Evolutionary conservation across 2,888 invertebrate genomes (phyloP).

Genomic region (Minunthozetes semirufus): DNA sequence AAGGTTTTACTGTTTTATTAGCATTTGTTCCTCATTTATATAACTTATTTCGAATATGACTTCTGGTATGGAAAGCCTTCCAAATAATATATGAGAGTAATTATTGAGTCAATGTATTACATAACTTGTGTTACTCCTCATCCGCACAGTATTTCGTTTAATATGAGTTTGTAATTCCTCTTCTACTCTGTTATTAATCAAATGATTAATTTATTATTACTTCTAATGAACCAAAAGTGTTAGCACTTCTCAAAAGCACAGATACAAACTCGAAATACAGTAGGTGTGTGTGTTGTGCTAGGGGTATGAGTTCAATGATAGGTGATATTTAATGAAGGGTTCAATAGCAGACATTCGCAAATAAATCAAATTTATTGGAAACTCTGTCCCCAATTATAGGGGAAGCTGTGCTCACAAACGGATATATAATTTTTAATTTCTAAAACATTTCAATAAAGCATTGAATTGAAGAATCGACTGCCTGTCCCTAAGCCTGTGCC

Average conservation of each 20-base stretch:
- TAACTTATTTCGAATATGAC: no score
- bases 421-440: neutral
- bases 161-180: neutral
- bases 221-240: neutral
- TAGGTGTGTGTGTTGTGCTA: neutral
- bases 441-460: neutral
- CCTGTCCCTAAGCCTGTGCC: no score
- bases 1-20: no score
- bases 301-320: neutral
- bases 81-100: no score
- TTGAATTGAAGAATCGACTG: neutral
- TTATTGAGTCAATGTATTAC: no score
- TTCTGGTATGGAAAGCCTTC: no score
- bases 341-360: neutral
- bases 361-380: neutral
- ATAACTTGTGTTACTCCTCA: no score
- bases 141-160: no score
- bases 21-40: no score
- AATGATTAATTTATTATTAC: neutral
- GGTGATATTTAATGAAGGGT: no score
- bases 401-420: neutral
- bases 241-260: neutral
- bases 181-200: neutral
- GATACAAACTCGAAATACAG: neutral
- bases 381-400: neutral